Evolutionary conservation across 2,888 invertebrate genomes (phyloP).

Genomic region (Pollenia angustigena): DNA sequence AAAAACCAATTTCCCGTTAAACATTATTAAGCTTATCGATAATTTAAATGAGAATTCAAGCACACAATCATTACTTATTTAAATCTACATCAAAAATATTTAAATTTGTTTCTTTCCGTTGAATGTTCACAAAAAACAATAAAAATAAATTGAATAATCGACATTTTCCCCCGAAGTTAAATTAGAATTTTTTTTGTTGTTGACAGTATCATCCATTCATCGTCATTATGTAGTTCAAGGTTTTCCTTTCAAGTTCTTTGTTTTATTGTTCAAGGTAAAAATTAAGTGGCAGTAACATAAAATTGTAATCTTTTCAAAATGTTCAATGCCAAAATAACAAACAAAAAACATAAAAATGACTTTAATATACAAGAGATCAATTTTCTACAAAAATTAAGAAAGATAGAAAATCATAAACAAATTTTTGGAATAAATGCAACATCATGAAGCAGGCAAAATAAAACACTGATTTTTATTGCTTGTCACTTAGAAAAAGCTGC

Average conservation of each 20-base stretch:
- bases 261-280: neutral
- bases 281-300: neutral
- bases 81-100: neutral
- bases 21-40: no score
- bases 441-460: neutral
- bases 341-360: conserved; percentile 3
- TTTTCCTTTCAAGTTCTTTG: neutral
- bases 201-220: neutral
- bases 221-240: conserved; percentile 38
- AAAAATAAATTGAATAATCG: neutral
- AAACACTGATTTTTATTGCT: no score
- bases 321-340: neutral
- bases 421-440: neutral
- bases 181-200: neutral
- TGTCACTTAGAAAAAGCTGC: no score
- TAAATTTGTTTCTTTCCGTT: neutral
- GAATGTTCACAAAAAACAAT: neutral
- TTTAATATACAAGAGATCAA: conserved; percentile 2
- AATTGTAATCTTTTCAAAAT: neutral
- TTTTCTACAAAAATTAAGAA: neutral
- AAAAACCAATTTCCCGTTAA: no score
- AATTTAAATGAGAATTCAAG: no score
- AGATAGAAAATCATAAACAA: neutral
- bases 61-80: neutral
- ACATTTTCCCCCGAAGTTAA: neutral